Percentiles rank a stretch among this genome's conserved stretches.
These are phyloP conservation scores for Anthopleura sola DNA, from an alignment of 64 coral and sea anemone genomes.

Conservation along the genomic window DNA sequence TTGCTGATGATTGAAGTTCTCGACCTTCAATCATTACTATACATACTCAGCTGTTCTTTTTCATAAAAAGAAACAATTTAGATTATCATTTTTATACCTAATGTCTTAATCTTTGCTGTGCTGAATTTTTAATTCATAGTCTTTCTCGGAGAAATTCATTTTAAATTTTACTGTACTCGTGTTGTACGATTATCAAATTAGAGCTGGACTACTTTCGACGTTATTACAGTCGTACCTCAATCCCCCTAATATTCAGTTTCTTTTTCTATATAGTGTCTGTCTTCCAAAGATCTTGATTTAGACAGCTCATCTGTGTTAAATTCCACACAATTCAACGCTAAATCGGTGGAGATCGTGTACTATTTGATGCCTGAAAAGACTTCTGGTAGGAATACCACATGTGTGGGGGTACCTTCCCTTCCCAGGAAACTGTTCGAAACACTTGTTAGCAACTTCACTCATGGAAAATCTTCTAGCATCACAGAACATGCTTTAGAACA, in stretches of 20 bases:
- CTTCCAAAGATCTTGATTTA: background rate
- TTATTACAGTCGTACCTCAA: background rate
- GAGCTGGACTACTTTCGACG: too few relatives aligned
- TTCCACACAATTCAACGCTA: background rate
- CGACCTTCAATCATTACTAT: too few relatives aligned
- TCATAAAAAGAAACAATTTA: too few relatives aligned
- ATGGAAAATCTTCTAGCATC: background rate
- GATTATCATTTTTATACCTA: too few relatives aligned
- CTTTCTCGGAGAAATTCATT: too few relatives aligned
- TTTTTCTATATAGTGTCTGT: background rate
- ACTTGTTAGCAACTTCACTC: background rate
- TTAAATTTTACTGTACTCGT: too few relatives aligned
- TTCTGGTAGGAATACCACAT: background rate
- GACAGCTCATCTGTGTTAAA: background rate
- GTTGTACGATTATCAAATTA: too few relatives aligned
- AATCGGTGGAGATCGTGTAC: slow-evolving; percentile 1
- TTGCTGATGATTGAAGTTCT: too few relatives aligned
- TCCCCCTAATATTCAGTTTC: background rate
- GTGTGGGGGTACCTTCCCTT: background rate
- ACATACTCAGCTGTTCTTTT: too few relatives aligned
- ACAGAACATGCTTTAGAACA: background rate
- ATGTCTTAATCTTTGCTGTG: too few relatives aligned
- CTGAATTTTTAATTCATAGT: too few relatives aligned
- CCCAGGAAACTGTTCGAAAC: slow-evolving; percentile 25
- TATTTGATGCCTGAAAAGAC: slow-evolving; percentile 12